These are phyloP conservation scores for Meghimatium bilineatum DNA, from an alignment of 2,888 invertebrate species.

Conservation along the genomic window DNA sequence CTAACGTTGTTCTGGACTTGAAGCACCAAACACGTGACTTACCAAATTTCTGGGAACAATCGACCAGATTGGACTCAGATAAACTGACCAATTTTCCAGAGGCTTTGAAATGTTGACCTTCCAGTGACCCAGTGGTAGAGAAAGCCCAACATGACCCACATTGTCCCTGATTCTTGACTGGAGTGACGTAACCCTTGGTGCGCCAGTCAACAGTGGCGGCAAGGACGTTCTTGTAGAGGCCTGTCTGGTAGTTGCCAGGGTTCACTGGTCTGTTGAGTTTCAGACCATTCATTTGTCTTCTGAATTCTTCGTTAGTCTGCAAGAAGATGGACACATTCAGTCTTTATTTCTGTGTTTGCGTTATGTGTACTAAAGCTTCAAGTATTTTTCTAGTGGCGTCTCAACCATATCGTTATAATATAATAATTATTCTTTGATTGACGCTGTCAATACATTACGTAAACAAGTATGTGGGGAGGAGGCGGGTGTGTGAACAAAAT, in stretches of 20 bases:
- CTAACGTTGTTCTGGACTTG: not conserved
- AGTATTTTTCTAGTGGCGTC: no score
- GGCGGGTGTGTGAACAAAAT: no score
- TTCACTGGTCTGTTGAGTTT: conserved; percentile 11
- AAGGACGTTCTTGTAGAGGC: conserved; percentile 46
- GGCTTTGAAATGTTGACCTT: conserved; percentile 76
- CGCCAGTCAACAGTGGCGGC: conserved; percentile 72
- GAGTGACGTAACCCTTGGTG: conserved; percentile 72
- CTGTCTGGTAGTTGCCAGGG: conserved; percentile 26
- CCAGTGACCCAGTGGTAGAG: conserved; percentile 83
- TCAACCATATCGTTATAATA: no score
- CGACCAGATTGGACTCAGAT: conserved; percentile 77
- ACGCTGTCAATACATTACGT: no score
- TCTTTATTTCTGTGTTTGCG: not conserved
- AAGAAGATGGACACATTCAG: not conserved
- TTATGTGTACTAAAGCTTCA: no score
- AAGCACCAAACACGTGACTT: not conserved
- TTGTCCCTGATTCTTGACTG: conserved; percentile 77
- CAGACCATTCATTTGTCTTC: conserved; percentile 40
- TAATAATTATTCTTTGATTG: no score
- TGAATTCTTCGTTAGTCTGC: conserved; percentile 47
- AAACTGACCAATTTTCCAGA: conserved; percentile 80
- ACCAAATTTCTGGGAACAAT: conserved; percentile 75
- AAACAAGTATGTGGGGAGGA: no score
- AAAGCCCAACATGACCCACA: conserved; percentile 95